Percentiles rank a stretch among this genome's conserved stretches.
Evolutionary conservation across 2,113 vertebrate genomes (phyloP).

Genomic region (Apodemus sylvaticus): DNA sequence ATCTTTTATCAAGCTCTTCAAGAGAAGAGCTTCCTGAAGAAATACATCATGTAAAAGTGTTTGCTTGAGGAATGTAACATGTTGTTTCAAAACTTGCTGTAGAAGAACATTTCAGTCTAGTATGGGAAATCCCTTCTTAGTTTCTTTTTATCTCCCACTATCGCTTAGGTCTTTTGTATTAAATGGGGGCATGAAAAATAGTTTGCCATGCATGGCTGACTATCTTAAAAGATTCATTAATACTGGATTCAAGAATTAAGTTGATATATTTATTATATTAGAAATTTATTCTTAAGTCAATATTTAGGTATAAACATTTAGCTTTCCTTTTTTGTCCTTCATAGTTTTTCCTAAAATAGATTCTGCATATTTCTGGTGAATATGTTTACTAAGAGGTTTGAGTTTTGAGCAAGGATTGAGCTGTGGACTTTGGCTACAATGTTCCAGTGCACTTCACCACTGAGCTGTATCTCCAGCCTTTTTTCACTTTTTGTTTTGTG

Average conservation of each 20-base stretch:
- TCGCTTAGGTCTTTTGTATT: not conserved
- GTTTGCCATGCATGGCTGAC: not conserved
- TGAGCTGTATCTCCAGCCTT: too few relatives aligned
- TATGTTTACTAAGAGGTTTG: not conserved
- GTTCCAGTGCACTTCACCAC: not conserved
- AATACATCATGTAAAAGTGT: not conserved
- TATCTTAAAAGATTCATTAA: not conserved
- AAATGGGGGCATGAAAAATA: not conserved
- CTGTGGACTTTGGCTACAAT: not conserved
- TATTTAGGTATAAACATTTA: not conserved
- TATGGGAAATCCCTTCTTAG: not conserved
- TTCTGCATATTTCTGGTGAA: not conserved
- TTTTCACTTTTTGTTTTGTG: not conserved
- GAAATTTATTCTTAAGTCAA: not conserved
- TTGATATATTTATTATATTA: not conserved
- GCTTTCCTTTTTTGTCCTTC: slow-evolving; percentile 7
- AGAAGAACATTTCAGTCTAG: not conserved
- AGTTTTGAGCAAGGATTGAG: not conserved
- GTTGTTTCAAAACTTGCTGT: not conserved
- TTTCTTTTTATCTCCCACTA: not conserved
- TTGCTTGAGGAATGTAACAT: not conserved
- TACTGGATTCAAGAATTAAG: not conserved
- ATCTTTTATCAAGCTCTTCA: too few relatives aligned
- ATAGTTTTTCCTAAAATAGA: not conserved
- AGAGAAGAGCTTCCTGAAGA: not conserved